These are phyloP conservation scores for Atta colombica DNA, from an alignment of 1,140 invertebrate species.

Conservation along the genomic window DNA sequence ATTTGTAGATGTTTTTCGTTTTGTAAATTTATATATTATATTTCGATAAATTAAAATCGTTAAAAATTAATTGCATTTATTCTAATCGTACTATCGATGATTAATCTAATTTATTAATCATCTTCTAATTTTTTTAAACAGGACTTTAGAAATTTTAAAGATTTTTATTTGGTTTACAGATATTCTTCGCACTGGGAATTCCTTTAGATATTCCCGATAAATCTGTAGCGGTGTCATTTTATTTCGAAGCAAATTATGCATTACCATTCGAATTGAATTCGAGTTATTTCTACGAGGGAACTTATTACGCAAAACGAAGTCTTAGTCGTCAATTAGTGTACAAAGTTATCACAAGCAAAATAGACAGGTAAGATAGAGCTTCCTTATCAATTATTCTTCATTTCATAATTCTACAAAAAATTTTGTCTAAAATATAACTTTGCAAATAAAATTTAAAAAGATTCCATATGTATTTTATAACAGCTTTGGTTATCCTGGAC, in stretches of 20 bases:
- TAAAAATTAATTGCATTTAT: background rate
- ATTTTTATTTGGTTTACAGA: slow-evolving; percentile 70
- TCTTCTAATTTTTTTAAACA: background rate
- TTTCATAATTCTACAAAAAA: background rate
- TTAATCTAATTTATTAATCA: background rate
- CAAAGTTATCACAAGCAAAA: slow-evolving; percentile 79
- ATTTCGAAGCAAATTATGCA: slow-evolving; percentile 85
- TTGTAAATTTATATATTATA: background rate
- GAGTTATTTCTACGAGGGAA: slow-evolving; percentile 68
- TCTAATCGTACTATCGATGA: too few relatives aligned
- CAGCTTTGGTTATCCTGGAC: slow-evolving; percentile 82
- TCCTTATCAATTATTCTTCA: background rate
- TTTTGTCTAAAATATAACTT: background rate
- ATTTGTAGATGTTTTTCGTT: background rate
- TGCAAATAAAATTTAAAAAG: background rate
- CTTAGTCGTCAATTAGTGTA: slow-evolving; percentile 81
- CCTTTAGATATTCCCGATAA: slow-evolving; percentile 83
- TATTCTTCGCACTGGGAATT: slow-evolving; percentile 84
- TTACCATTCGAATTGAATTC: slow-evolving; percentile 77
- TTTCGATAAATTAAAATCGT: background rate
- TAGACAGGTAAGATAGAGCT: slow-evolving; percentile 76
- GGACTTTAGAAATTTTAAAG: background rate
- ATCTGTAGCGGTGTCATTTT: slow-evolving; percentile 82
- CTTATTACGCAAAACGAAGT: slow-evolving; percentile 72
- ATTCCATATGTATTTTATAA: slow-evolving; percentile 47